Base-by-base conservation (phyloP, 1,140 invertebrate species). In the Ostrea edulis region DNA sequence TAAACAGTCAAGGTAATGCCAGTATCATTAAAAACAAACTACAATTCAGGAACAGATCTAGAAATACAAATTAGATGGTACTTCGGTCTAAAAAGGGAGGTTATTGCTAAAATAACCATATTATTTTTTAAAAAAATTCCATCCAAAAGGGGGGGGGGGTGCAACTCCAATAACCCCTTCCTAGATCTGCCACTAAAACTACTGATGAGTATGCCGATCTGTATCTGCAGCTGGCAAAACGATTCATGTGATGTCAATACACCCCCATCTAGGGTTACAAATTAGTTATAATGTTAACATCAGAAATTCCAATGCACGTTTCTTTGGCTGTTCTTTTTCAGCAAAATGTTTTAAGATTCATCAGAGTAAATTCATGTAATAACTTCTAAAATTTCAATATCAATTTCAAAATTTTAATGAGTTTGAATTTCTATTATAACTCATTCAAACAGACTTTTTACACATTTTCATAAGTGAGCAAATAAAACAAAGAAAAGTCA, bases 141-240 rank as follows among this genome's bases (percentile, higher is more conserved):
- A 44, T 5, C 35, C 35, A 44, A 44, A 44, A 44, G 35, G 35
- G 35, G 35, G 1, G 35, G 5, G 35, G 35, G 35, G 35, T 44
- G 35, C 35, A 44, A 44, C 35, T 5, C 35, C 35, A 44, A 5
- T 44, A 44, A 44, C 35, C 35, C 35, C 35, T 44, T 44, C 5
- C 35, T 44, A 44, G 35, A 44, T 44, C 35, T 44, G 35, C 35
- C 35, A 44, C 35, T 44, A 5, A 5, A 44, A 44, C 35, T 44
- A 44, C 1, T 44, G 35, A 44, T 44, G 35, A 44, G 1, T 44
- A 44, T 2, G 68, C 68, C 25, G 29, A 0, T 77, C 68, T 77
- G 68, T 77, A 77, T 77, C 29, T 77, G 22, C 68, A 77, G 29
- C 25, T 29, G 25, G 25, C 68, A 77, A 22, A 77, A 77, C 14